phyloP scores from a whole-genome alignment of 2,888 invertebrate species.

The Pyrgus malvae region DNA sequence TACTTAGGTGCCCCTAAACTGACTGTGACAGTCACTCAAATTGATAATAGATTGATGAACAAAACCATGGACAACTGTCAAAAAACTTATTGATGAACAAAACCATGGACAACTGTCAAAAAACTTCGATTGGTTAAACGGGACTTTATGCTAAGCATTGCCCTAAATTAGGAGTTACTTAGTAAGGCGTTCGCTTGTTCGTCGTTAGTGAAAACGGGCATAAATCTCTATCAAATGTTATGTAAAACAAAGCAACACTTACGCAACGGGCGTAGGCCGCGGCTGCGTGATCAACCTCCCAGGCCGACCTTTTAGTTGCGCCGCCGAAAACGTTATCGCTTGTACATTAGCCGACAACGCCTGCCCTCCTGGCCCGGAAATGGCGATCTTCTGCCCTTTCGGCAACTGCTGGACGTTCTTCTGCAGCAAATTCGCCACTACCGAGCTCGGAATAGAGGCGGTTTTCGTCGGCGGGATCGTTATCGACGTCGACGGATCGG shows the following conservation, averaged over 20 bases:
- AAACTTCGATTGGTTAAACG: too few species aligned
- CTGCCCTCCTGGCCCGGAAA: conserved; percentile 50
- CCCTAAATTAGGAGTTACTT: too few species aligned
- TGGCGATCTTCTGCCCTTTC: conserved; percentile 58
- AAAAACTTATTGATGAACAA: too few species aligned
- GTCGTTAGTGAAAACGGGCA: neutral
- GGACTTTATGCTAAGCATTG: too few species aligned
- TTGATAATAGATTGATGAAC: too few species aligned
- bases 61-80: too few species aligned
- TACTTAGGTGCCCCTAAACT: too few species aligned
- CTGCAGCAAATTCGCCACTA: conserved; percentile 57
- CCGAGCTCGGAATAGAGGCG: conserved; percentile 52
- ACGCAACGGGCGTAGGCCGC: conserved; percentile 48
- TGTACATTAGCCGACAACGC: conserved; percentile 58
- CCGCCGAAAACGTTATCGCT: conserved; percentile 59
- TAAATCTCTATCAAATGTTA: neutral
- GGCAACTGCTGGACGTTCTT: conserved; percentile 55
- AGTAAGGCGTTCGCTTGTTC: neutral
- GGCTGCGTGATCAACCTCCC: conserved; percentile 54
- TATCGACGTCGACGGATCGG: conserved; percentile 46
- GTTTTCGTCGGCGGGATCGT: conserved; percentile 49
- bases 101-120: too few species aligned
- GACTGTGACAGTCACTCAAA: too few species aligned
- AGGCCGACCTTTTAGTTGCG: conserved; percentile 60
- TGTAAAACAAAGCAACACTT: conserved; percentile 36